These are phyloP conservation scores for Diadema setosum DNA, from an alignment of 35 echinoderm and acorn worm species.

Conservation along the genomic window DNA sequence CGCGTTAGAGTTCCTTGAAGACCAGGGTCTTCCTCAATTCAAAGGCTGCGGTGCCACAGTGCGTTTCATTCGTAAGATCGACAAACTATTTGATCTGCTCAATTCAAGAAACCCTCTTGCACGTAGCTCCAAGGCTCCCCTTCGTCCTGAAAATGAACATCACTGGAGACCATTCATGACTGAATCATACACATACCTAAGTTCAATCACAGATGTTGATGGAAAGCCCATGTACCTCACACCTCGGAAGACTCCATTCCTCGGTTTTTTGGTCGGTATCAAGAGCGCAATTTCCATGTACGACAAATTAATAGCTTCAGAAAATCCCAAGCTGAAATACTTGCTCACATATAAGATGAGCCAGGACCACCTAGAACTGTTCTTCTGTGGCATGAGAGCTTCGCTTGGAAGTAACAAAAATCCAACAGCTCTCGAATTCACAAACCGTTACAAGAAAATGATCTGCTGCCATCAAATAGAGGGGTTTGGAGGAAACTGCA, in stretches of 20 bases:
- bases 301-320: not conserved
- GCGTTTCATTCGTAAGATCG: constrained; percentile 44
- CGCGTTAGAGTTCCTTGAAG: constrained; percentile 49
- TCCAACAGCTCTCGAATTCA: no score
- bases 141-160: not conserved
- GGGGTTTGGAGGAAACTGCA: not conserved
- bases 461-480: constrained; percentile 6
- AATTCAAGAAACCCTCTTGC: constrained; percentile 59
- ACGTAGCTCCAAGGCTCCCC: constrained; percentile 23
- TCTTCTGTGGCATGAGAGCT: constrained; percentile 47
- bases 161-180: not conserved
- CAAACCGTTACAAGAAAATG: constrained; percentile 3
- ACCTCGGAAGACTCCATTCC: constrained; percentile 18
- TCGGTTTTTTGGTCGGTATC: constrained; percentile 51
- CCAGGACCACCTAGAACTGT: constrained; percentile 62
- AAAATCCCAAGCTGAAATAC: not conserved
- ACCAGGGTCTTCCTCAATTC: constrained; percentile 22
- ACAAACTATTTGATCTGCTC: constrained; percentile 59
- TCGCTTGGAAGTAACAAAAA: no score
- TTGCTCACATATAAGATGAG: constrained; percentile 55
- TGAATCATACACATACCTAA: not conserved
- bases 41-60: constrained; percentile 45
- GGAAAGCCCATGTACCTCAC: constrained; percentile 5
- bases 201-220: not conserved
- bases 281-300: constrained; percentile 32